Evolutionary conservation across 2,113 vertebrate genomes (phyloP), one percentile per base, ranked within the genome.

Genomic region (Toxotes jaculatrix): DNA sequence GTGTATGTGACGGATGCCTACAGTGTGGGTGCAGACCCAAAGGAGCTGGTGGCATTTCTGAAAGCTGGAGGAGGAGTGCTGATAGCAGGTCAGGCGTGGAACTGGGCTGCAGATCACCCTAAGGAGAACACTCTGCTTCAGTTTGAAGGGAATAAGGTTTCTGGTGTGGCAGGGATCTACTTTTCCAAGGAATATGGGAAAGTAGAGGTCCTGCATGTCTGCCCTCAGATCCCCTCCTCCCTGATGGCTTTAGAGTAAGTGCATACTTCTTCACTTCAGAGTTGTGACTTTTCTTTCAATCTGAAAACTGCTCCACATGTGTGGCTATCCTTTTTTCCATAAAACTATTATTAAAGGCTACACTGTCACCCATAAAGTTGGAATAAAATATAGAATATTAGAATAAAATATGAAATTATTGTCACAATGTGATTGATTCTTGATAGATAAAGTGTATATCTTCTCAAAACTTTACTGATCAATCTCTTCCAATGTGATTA

Each of bases 141-240:
- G 16, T 98, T 98, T 83, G 94, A 93, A 13, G 97, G 96, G 27
- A 98, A 98, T 83, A 95, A 94, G 9, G 94, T 98, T 64, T 96
- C 94, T 79, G 95, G 95, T 0, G 94, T 97, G 85, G 94, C 96
- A 3, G 97, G 97, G 0, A 92, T 98, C 42, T 97, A 97, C 84
- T 97, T 98, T 85, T 96, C 96, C 0, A 93, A 94, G 34, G 95
- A 91, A 0, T 0, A 51, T 0, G 95, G 90, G 2, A 88, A 93
- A 65, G 80, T 82, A 2, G 95, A 95, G 3, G 5, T 90, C 73
- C 93, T 95, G 69, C 91, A 94, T 75, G 93, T 97, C 0, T 90
- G 93, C 13, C 92, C 84, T 81, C 89, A 96, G 73, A 95, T 97
- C 86, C 94, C 96, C 45, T 94, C 93, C 38, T 95, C 94, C 53